Evolutionary conservation across 2,797 vertebrate species (phyloP).

Genomic region (Halcyon leucocephala): DNA sequence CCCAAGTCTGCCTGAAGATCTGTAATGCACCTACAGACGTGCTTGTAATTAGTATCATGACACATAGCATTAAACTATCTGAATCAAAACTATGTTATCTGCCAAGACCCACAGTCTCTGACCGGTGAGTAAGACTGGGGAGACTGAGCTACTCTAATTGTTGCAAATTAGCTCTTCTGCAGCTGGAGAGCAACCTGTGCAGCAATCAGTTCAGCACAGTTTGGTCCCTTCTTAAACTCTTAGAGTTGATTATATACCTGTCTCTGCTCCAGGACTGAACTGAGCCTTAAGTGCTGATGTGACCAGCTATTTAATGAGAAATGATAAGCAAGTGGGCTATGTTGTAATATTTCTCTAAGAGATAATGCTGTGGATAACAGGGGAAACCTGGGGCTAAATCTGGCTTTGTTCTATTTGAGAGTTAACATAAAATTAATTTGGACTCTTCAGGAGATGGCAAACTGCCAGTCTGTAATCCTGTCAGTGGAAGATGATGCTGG

Average conservation of each 20-base stretch:
- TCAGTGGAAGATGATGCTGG: constrained; percentile 96
- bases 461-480: constrained; percentile 94
- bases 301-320: neutral
- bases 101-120: neutral
- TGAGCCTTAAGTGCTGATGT: neutral
- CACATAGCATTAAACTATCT: neutral
- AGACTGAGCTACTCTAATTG: neutral
- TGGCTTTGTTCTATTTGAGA: neutral
- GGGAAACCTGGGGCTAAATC: neutral
- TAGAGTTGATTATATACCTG: neutral
- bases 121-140: neutral
- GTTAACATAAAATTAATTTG: neutral
- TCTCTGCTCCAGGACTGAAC: neutral
- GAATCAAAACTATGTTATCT: neutral
- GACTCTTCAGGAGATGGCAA: constrained; percentile 87
- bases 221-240: neutral
- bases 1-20: neutral
- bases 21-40: neutral
- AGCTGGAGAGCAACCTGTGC: neutral
- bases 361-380: neutral
- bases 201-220: neutral
- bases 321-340: neutral
- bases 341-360: neutral
- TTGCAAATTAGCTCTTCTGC: neutral
- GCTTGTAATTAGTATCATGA: neutral